Percentiles rank a stretch among this genome's conserved stretches.
These are phyloP conservation scores for Cerastis leucographa DNA, from an alignment of 2,888 invertebrate genomes.

Conservation along the genomic window DNA sequence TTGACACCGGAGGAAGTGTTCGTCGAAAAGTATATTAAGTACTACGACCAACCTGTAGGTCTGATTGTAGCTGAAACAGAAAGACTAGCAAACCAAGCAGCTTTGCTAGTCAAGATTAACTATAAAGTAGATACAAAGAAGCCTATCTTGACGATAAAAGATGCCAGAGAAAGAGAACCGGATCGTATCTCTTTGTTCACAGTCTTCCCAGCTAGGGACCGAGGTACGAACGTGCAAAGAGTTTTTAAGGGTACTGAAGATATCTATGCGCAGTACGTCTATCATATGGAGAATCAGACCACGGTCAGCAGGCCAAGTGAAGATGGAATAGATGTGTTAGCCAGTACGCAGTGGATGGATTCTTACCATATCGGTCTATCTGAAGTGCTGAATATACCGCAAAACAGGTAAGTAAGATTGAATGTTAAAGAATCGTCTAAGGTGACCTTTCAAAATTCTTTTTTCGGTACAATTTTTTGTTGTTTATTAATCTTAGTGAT, in stretches of 20 bases:
- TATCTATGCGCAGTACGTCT: slow-evolving; percentile 92
- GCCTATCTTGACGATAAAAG: slow-evolving; percentile 77
- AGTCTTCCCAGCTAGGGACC: slow-evolving; percentile 76
- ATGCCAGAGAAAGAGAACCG: slow-evolving; percentile 76
- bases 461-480: not conserved
- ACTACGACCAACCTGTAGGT: slow-evolving; percentile 93
- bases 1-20: slow-evolving; percentile 85
- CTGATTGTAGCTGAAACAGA: slow-evolving; percentile 92
- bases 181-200: slow-evolving; percentile 73
- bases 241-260: slow-evolving; percentile 90
- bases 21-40: slow-evolving; percentile 89
- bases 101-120: slow-evolving; percentile 90
- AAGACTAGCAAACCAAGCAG: slow-evolving; percentile 90
- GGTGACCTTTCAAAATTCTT: not conserved
- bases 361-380: slow-evolving; percentile 88
- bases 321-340: slow-evolving; percentile 92
- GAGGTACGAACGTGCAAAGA: slow-evolving; percentile 82
- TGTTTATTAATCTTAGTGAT: not conserved
- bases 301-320: slow-evolving; percentile 92
- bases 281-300: slow-evolving; percentile 92
- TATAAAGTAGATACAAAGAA: slow-evolving; percentile 85
- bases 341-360: slow-evolving; percentile 91
- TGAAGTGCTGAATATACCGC: slow-evolving; percentile 87
- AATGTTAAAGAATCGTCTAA: not conserved
- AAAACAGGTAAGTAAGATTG: slow-evolving; percentile 87